Percentiles rank a stretch among this genome's conserved stretches.
phyloP scores from a whole-genome alignment of 2,888 invertebrate species.

The Brassicogethes aeneus region DNA sequence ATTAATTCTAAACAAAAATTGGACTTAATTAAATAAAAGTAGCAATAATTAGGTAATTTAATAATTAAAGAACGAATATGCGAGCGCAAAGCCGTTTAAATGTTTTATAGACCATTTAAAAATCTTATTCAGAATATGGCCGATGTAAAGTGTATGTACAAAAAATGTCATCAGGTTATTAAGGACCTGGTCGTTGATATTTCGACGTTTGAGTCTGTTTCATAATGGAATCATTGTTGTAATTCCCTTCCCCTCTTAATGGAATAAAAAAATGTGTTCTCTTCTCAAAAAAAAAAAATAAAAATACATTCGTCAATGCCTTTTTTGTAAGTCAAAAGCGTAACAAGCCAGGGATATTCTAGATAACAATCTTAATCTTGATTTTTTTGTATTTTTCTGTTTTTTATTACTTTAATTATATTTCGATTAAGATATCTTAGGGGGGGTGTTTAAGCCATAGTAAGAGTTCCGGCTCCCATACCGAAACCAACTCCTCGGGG shows the following conservation, averaged over 20 bases:
- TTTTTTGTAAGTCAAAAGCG: too few species aligned
- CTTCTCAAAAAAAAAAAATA: neutral
- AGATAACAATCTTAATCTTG: neutral
- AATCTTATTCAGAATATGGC: constrained; percentile 25
- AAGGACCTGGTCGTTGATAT: constrained; percentile 35
- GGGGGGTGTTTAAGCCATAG: constrained; percentile 72
- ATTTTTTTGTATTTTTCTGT: too few species aligned
- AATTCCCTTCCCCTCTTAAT: neutral
- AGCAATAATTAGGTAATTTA: constrained; percentile 12
- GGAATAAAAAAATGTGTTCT: neutral
- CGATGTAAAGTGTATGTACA: constrained; percentile 39
- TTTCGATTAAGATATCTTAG: constrained; percentile 13
- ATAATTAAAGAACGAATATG: constrained; percentile 13
- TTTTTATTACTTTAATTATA: too few species aligned
- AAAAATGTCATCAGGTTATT: constrained; percentile 34
- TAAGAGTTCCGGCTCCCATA: constrained; percentile 81
- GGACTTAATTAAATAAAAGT: neutral
- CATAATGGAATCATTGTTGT: neutral
- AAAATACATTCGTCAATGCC: neutral
- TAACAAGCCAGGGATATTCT: neutral
- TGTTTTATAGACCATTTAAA: constrained; percentile 24
- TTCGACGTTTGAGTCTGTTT: constrained; percentile 4
- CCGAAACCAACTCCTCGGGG: constrained; percentile 87
- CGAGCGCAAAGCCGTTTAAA: constrained; percentile 1
- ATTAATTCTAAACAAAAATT: constrained; percentile 4